Evolutionary conservation across 2,888 invertebrate species (phyloP), one percentile per base, ranked within the genome.

Genomic region (Vannuccia rotundouncinata): DNA sequence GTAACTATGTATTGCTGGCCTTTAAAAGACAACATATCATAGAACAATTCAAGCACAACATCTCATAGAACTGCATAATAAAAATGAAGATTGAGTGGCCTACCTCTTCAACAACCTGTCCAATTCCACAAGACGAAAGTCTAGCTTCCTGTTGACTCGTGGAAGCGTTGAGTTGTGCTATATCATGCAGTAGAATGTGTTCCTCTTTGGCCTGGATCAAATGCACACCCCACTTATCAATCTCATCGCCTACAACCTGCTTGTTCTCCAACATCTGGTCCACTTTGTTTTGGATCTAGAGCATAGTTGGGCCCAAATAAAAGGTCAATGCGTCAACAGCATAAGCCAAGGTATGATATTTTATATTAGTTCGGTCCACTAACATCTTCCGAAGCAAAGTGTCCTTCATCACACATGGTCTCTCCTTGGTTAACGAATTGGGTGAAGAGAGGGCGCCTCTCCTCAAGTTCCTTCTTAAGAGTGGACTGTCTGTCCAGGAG

Each of bases 221-320:
- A 17, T 22, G 27, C 5, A 27, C 74, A n/a, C 22, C 27, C 27
- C 10, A n/a, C 27, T 10, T n/a, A 10, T 10, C 13, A 13, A 27
- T 27, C 22, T 27, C 22, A 73, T 73, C 74, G 74, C 22, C n/a
- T 5, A 73, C 74, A 13, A n/a, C 22, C n/a, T 27, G 22, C n/a
- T 73, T 73, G 22, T 22, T 27, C 27, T 73, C 74, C 27, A 73
- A 27, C n/a, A 73, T n/a, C 27, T 73, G 74, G 74, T 73, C 74
- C n/a, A 73, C 74, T 22, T 27, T 73, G n/a, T 73, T n/a, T 27
- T 73, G 74, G 27, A 73, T 73, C 74, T 73, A 10, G n/a, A 59
- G n/a, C n/a, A 59, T 59, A 13, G 59, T n/a, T n/a, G n/a, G n/a
- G n/a, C n/a, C n/a, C n/a, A n/a, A n/a, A n/a, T n/a, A n/a, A n/a